These are phyloP conservation scores for Phataginus tetradactyla DNA, from an alignment of 2,797 vertebrate species.

Conservation along the genomic window DNA sequence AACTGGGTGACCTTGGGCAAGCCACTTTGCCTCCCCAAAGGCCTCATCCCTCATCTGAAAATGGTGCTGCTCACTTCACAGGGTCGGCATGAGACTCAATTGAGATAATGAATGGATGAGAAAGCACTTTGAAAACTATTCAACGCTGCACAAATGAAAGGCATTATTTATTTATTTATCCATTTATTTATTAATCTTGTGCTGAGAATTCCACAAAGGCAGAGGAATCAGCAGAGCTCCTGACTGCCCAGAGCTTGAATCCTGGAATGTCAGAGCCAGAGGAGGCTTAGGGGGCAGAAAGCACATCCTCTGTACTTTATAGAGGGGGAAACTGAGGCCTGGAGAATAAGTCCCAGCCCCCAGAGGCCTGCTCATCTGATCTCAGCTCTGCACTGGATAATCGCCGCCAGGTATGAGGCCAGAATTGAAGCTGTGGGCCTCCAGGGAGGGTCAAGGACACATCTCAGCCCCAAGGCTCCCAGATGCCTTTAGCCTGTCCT, in stretches of 20 bases:
- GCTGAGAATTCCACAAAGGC: not conserved
- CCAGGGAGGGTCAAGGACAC: not conserved
- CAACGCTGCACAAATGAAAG: not conserved
- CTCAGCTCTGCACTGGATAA: not conserved
- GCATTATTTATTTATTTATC: not conserved
- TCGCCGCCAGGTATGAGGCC: not conserved
- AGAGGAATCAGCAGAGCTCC: not conserved
- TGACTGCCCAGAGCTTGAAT: not conserved
- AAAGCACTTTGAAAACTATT: not conserved
- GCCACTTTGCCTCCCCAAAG: not conserved
- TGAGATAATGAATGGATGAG: not conserved
- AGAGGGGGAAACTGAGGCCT: slow-evolving; percentile 7
- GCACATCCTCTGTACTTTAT: not conserved
- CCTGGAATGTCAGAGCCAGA: not conserved
- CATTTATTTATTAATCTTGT: not conserved
- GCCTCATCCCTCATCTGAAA: not conserved
- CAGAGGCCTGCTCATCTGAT: not conserved
- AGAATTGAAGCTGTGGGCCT: not conserved
- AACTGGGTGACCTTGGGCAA: not conserved
- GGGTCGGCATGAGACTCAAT: not conserved
- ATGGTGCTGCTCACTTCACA: not conserved
- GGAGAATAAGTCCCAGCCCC: not conserved
- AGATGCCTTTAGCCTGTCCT: not conserved
- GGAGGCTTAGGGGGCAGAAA: not conserved
- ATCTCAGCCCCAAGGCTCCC: not conserved